Percentiles rank a stretch among this genome's conserved stretches.
Evolutionary conservation across 2,888 invertebrate species (phyloP).

Genomic region (Acleris emargana): DNA sequence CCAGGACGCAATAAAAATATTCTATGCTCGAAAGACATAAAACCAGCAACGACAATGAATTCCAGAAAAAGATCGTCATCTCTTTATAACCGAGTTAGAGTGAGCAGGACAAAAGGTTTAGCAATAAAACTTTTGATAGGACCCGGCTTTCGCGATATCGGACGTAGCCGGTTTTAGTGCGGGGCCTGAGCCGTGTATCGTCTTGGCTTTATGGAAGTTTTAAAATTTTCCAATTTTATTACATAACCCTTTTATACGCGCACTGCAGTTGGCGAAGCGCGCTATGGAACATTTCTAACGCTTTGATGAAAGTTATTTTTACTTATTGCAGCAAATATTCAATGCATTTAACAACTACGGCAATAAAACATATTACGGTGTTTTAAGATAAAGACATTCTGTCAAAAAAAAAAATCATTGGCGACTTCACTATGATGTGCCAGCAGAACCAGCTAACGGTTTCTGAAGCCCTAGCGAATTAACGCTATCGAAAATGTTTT

Average conservation of each 20-base stretch:
- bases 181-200: slow-evolving; percentile 63
- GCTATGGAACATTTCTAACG: slow-evolving; percentile 3
- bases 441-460: no score
- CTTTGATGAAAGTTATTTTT: not conserved
- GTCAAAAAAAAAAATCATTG: no score
- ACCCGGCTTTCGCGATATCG: slow-evolving; percentile 78
- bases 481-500: not conserved
- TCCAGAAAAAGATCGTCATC: slow-evolving; percentile 79
- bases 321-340: no score
- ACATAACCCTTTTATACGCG: slow-evolving; percentile 51
- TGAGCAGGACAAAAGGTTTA: slow-evolving; percentile 69
- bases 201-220: slow-evolving; percentile 70
- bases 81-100: slow-evolving; percentile 68
- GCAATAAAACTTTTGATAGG: slow-evolving; percentile 82
- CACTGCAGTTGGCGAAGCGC: slow-evolving; percentile 8
- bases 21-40: slow-evolving; percentile 74
- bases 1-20: slow-evolving; percentile 80
- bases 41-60: slow-evolving; percentile 81
- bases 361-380: no score
- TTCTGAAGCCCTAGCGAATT: no score
- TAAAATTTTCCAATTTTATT: slow-evolving; percentile 70
- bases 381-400: no score
- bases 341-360: no score
- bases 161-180: slow-evolving; percentile 73
- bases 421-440: no score